Conservation (phyloP, 2,888 invertebrate genomes). For the Drosophila niveifrons region DNA sequence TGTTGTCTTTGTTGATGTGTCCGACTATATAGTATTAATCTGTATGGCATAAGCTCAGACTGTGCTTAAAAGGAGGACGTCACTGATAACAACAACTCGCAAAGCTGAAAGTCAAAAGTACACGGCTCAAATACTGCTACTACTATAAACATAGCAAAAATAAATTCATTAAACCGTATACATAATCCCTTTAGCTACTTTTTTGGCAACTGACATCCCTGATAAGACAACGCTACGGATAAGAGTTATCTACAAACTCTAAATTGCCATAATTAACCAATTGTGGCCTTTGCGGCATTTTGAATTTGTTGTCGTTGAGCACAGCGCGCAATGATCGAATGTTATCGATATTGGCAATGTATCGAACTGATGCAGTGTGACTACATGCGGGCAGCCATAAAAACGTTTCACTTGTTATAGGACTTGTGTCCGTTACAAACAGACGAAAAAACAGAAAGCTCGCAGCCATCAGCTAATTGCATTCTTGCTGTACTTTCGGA, state of each 20-base stretch:
- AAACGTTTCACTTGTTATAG: background rate
- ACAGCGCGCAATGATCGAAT: constrained; percentile 30
- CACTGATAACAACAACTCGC: constrained; percentile 43
- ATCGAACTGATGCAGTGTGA: constrained; percentile 18
- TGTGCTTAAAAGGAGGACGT: constrained; percentile 26
- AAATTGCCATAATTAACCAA: constrained; percentile 14
- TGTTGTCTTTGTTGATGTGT: constrained; percentile 12
- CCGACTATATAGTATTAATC: constrained; percentile 6
- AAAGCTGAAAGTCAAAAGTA: constrained; percentile 47
- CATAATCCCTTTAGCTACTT: constrained; percentile 24
- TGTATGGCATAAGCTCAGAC: constrained; percentile 35
- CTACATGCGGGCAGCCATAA: constrained; percentile 3
- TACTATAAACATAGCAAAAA: background rate
- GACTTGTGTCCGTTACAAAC: constrained; percentile 9
- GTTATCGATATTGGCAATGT: constrained; percentile 29
- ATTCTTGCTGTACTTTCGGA: background rate
- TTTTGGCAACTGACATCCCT: background rate
- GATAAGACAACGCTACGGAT: constrained; percentile 18
- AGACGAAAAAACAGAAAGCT: background rate
- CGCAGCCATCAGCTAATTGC: background rate
- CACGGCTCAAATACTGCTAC: constrained; percentile 14
- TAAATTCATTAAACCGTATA: constrained; percentile 23
- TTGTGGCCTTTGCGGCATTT: background rate
- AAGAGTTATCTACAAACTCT: constrained; percentile 8
- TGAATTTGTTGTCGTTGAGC: constrained; percentile 1